Evolutionary conservation across 2,888 invertebrate species (phyloP).

Genomic region (Sphaeridia pumilis): DNA sequence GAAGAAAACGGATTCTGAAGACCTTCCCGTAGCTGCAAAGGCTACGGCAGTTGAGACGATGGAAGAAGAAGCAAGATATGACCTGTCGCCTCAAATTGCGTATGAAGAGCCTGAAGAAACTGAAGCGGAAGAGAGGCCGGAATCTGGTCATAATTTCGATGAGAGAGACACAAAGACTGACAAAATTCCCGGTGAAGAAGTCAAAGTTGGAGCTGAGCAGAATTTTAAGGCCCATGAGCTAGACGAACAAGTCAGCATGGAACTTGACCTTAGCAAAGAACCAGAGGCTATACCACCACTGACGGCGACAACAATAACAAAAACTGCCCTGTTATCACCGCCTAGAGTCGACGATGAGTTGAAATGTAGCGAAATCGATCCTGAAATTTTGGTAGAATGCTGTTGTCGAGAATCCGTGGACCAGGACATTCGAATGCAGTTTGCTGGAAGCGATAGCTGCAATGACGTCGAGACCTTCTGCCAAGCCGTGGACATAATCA

Average conservation of each 20-base stretch:
- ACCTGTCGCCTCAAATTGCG: neutral
- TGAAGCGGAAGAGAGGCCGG: neutral
- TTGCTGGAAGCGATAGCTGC: neutral
- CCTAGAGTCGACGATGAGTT: neutral
- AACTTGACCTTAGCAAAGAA: neutral
- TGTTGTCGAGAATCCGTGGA: conserved; percentile 2
- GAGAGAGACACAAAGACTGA: too few species aligned
- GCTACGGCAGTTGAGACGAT: too few species aligned
- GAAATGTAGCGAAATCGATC: neutral
- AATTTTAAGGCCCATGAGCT: neutral
- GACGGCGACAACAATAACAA: neutral
- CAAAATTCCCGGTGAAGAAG: neutral
- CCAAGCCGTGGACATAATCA: conserved; percentile 12
- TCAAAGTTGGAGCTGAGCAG: neutral
- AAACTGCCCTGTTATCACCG: neutral
- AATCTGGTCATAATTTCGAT: neutral
- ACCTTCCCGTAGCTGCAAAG: too few species aligned
- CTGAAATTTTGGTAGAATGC: neutral
- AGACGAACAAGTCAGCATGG: neutral
- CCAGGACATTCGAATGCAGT: neutral
- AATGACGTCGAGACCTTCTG: conserved; percentile 6
- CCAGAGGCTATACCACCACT: neutral
- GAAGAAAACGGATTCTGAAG: neutral
- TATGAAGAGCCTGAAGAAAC: neutral
- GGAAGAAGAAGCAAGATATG: neutral